Base-by-base conservation (phyloP, 2,113 vertebrate species). In the Meleagris gallopavo region DNA sequence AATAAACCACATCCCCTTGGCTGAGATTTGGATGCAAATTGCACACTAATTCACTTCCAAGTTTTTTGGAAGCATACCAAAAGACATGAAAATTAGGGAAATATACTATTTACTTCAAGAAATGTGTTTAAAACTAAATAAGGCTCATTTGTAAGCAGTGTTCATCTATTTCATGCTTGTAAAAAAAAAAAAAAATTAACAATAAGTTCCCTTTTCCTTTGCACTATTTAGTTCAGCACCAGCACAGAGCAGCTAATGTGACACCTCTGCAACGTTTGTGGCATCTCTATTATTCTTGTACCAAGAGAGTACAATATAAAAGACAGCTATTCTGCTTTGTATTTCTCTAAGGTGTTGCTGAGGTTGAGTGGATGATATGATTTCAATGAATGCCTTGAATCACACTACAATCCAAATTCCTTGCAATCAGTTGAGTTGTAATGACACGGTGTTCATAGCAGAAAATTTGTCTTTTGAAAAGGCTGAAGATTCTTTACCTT, bases 1-100 rank as follows among this genome's bases (percentile, higher is more conserved):
- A 98, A 99, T 98, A 98, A 98, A 98, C 98, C 98, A 98, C 98
- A 99, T 99, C 98, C 98, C 97, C 96, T 98, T 99, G 98, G 98
- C 98, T 98, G 95, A 98, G 98, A 98, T 98, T 98, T 98, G 98
- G 98, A 97, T 97, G 98, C 98, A 98, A 98, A 98, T 97, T 97
- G 97, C 98, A 97, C 98, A 98, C 97, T 98, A 98, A 98, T 98
- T 98, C 98, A 97, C 98, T 98, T 98, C 92, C 96, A 98, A 98
- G 98, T 96, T 97, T 98, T 97, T 97, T 98, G 97, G 97, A 98
- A 98, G 96, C 96, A 97, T 96, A 97, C 98, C 97, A 98, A 98
- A 96, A 98, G 96, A 95, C 97, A 98, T 98, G 98, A 97, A 98
- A 98, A 98, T 98, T 97, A 98, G 97, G 97, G 95, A 97, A 98